Evolutionary conservation across 2,888 invertebrate genomes (phyloP), one percentile per base, ranked within the genome.

Genomic region (Papilio elwesi): DNA sequence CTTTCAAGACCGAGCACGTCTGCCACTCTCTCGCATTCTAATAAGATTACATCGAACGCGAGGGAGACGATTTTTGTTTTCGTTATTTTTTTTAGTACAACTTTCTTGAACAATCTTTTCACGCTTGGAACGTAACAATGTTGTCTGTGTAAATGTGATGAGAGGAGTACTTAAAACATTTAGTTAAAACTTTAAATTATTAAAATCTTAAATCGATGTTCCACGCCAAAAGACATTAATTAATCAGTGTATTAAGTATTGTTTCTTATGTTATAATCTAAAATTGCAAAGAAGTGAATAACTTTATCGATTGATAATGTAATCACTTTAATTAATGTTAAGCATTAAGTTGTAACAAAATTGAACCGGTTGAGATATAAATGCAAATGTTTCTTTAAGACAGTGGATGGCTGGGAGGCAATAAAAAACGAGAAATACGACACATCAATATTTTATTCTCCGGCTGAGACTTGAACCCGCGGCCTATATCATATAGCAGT

Each of bases 1-100:
- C 86, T 86, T 86, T 83, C 82, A 82, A 87, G 86, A 73, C 65
- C 48, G 72, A 16, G 79, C 84, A 84, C 86, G 86, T 86, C 83
- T 85, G 81, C 78, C 81, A 81, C 81, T 83, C 79, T 78, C 76
- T 79, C 78, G 76, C 77, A 89, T 89, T 66, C 64, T 70, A 73
- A 73, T 70, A 70, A 73, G 66, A 73, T 73, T 73, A 73, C 73
- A 51, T 52, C 8, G 69, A 69, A 69, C 69, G 69, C 53, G 73
- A 47, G 64, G 49, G 43, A 16, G 70, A 36, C 0, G 11, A 36
- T 52, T 63, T 43, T 15, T 63, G 49, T 62, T 51, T 52, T 69
- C 43, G n/a, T 59, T 59, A 10, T 68, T 68, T 48, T 47, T 47
- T 49, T 59, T 59, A 36, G 38, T 43, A 13, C 9, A 16, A 64